Evolutionary conservation across 2,888 invertebrate genomes (phyloP).

Genomic region (Cantharis rufa): DNA sequence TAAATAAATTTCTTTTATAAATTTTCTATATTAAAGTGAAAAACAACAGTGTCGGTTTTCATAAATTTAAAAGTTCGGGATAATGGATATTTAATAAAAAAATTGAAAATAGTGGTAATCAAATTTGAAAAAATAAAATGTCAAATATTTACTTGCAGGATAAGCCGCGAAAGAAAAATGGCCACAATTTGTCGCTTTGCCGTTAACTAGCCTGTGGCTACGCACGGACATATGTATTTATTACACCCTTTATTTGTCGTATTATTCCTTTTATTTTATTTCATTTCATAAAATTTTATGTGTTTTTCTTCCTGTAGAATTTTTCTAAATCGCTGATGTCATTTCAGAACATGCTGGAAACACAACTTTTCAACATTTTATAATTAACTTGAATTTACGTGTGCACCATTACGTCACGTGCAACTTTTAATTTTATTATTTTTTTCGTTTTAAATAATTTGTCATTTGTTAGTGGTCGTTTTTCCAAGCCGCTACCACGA

Average conservation of each 20-base stretch:
- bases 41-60: neutral
- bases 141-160: constrained; percentile 23
- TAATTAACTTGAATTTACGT: neutral
- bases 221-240: constrained; percentile 28
- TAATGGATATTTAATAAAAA: neutral
- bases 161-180: constrained; percentile 27
- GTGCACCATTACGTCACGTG: neutral
- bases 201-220: constrained; percentile 27
- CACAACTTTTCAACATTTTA: neutral
- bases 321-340: neutral
- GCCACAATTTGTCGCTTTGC: constrained; percentile 21
- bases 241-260: constrained; percentile 24
- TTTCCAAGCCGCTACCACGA: no score
- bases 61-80: neutral
- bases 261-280: constrained; percentile 21
- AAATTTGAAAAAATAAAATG: constrained; percentile 23
- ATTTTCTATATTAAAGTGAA: neutral
- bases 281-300: constrained; percentile 14
- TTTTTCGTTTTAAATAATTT: neutral
- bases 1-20: neutral
- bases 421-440: neutral
- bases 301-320: neutral
- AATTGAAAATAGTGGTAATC: constrained; percentile 5
- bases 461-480: no score
- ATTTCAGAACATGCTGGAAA: neutral